These are phyloP conservation scores for Propithecus perrieri DNA, from an alignment of 2,797 vertebrate species.

Conservation along the genomic window DNA sequence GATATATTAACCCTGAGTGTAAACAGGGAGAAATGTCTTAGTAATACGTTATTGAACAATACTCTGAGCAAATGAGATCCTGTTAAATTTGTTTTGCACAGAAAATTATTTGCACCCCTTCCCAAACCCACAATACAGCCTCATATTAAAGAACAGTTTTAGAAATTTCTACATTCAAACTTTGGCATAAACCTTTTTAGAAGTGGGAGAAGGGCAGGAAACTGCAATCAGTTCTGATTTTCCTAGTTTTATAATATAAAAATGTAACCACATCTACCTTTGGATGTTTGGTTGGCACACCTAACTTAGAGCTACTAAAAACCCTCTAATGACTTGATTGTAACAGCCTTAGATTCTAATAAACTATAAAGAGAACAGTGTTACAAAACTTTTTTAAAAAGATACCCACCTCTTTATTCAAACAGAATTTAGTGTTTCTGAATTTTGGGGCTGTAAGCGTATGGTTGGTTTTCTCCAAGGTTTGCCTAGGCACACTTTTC, in stretches of 20 bases:
- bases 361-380: background rate
- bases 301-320: background rate
- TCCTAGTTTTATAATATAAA: background rate
- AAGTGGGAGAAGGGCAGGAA: background rate
- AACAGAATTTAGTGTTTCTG: slow-evolving; percentile 1
- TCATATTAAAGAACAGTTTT: slow-evolving; percentile 6
- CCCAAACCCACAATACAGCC: background rate
- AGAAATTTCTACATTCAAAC: slow-evolving; percentile 9
- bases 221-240: background rate
- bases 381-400: background rate
- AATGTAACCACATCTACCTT: background rate
- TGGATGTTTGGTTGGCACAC: background rate
- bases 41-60: background rate
- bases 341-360: background rate
- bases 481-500: background rate
- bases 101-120: background rate
- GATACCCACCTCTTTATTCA: background rate
- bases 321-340: background rate
- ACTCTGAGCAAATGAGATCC: background rate
- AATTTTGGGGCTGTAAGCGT: slow-evolving; percentile 5
- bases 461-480: background rate
- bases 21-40: slow-evolving; percentile 44
- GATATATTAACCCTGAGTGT: slow-evolving; percentile 40
- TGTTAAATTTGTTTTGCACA: background rate
- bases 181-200: slow-evolving; percentile 3